Evolutionary conservation across 2,797 vertebrate species (phyloP), one percentile per base, ranked within the genome.

Genomic region (Oceanodroma leucorhoa): DNA sequence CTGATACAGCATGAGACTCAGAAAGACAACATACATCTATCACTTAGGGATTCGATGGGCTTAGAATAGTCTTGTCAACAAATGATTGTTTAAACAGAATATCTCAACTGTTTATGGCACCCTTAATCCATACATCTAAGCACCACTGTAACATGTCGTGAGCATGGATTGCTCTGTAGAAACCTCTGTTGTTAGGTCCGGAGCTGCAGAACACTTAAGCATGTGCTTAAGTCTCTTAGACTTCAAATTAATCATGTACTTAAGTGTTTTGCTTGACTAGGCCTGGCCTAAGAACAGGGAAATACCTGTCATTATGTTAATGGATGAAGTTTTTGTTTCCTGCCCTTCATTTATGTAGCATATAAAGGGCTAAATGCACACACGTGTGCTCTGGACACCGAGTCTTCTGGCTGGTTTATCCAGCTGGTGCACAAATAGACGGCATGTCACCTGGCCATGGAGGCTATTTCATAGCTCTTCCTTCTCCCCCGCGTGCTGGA

Each of bases 11-110:
- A 88, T 38, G 94, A 95, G 95, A 95, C 93, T 88, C 92, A 5
- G 93, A 95, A 78, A 95, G 97, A 97, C 97, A 97, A 96, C 96
- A 95, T 95, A 67, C 94, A 97, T 97, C 97, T 95, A 96, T 97
- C 96, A 97, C 93, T 97, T 73, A 96, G 96, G 92, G 96, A 97
- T 97, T 96, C 93, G 78, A 96, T 95, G 93, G 96, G 97, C 96
- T 97, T 97, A 97, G 96, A 94, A 97, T 91, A 91, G 96, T 96
- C 95, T 95, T 97, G 97, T 97, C 97, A 97, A 97, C 97, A 96
- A 97, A 96, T 89, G 90, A 84, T 90, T 96, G 94, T 96, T 96
- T 97, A 96, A 97, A 97, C 94, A 96, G 96, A 96, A 93, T 96
- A 92, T 97, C 94, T 95, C 96, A 69, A 83, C 93, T 96, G 95